Percentiles rank a stretch among this genome's conserved stretches.
phyloP scores from a whole-genome alignment of 2,888 invertebrate genomes.

The Eristalis tenax region DNA sequence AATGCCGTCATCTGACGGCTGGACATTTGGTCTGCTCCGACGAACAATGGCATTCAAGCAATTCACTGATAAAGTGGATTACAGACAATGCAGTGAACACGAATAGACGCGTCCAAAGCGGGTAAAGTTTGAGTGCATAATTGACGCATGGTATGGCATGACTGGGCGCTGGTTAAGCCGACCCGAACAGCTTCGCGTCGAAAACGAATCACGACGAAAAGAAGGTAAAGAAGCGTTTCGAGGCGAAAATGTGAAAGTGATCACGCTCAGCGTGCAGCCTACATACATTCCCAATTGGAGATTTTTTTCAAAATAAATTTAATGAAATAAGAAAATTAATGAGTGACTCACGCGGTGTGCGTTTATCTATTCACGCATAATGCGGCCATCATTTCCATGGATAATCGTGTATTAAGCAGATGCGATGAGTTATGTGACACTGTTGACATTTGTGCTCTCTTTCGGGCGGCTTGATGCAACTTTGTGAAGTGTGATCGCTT shows the following conservation, averaged over 20 bases:
- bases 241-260: conserved; percentile 52
- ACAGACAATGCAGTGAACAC: conserved; percentile 16
- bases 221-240: background rate
- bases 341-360: conserved; percentile 25
- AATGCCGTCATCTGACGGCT: background rate
- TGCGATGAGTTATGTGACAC: background rate
- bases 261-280: conserved; percentile 29
- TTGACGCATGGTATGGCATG: conserved; percentile 15
- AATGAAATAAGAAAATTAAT: conserved; percentile 18
- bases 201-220: conserved; percentile 4
- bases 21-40: background rate
- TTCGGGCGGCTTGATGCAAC: background rate
- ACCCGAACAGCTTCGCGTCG: conserved; percentile 1
- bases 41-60: conserved; percentile 26
- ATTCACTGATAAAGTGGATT: conserved; percentile 14
- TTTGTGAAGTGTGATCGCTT: background rate
- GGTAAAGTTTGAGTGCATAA: conserved; percentile 1
- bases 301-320: background rate
- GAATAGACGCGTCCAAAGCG: background rate
- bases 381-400: background rate
- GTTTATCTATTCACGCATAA: background rate
- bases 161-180: conserved; percentile 9
- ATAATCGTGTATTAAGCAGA: background rate
- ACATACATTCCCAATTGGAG: background rate
- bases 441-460: background rate